These are phyloP conservation scores for Amitus sp. DNA, from an alignment of 2,888 invertebrate genomes.

Conservation along the genomic window DNA sequence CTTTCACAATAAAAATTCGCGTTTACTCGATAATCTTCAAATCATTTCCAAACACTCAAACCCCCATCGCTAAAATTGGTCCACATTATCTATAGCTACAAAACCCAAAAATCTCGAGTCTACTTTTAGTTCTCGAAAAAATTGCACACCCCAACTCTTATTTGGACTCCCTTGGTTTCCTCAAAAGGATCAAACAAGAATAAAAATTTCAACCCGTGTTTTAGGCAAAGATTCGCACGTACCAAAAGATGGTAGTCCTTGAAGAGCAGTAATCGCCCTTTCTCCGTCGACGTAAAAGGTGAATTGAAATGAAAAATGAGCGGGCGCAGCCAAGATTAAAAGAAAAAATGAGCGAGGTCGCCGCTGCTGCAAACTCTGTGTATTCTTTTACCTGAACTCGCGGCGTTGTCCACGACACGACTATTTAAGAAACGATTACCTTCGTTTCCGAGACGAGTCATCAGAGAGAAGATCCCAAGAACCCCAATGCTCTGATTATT, in stretches of 20 bases:
- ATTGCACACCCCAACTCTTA: too few species aligned
- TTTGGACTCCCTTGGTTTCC: too few species aligned
- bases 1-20: too few species aligned
- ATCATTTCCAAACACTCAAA: too few species aligned
- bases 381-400: conserved; percentile 25
- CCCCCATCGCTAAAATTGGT: too few species aligned
- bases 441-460: conserved; percentile 52
- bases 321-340: conserved; percentile 12
- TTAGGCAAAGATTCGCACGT: too few species aligned
- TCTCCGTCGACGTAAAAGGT: conserved; percentile 35
- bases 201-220: too few species aligned
- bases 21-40: too few species aligned
- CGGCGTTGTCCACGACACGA: conserved; percentile 31
- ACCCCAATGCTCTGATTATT: conserved; percentile 59
- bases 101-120: too few species aligned
- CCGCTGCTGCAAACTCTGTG: conserved; percentile 11
- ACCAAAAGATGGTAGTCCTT: conserved; percentile 27
- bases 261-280: conserved; percentile 20
- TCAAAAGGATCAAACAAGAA: too few species aligned
- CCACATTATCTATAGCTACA: too few species aligned
- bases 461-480: conserved; percentile 54
- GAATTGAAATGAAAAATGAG: conserved; percentile 39
- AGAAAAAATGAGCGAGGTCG: conserved; percentile 20
- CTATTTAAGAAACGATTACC: conserved; percentile 56
- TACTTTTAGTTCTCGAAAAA: too few species aligned